Base-by-base conservation (phyloP, 2,113 vertebrate genomes). In the Mormyrus iriodes region DNA sequence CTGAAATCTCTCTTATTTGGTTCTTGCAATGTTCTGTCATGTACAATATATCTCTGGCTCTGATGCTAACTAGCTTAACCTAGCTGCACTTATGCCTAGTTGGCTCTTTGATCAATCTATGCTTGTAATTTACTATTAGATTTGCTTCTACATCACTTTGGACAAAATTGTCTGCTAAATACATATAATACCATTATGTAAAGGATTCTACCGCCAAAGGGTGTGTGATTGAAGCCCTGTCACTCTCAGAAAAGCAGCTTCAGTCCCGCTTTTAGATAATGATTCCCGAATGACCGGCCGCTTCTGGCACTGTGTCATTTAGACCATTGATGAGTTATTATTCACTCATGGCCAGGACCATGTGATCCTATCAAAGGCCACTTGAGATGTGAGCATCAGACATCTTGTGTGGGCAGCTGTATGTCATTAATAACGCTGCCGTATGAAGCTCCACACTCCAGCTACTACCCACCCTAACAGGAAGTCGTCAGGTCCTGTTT, bases 401-500 rank as follows among this genome's bases (percentile, higher is more conserved):
- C 69, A 31, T 35, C 69, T 1, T 76, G 46, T 48, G 46, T 8
- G 46, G 46, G 46, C 46, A 48, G 61, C 27, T 10, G 27, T 10
- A 44, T 48, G 39, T 84, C 82, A 24, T 46, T 44, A 31, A 65
- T 58, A 58, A 61, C 24, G 7, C 55, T n/a, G 55, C 21, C 21
- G 6, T 24, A 58, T 65, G 35, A 12, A 21, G 76, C 51, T 53
- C 51, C 51, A 17, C 51, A 17, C 42, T 48, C 12, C 46, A 42
- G 65, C 21, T n/a, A 2, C 52, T 65, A 24, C 24, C 61, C 61
- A 3, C 61, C n/a, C 9, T 27, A 65, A 65, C 61, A 65, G 61
- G 61, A 69, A 69, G 27, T n/a, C 0, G 10, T 69, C 61, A 27
- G 35, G 31, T 55, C 4, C 27, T 89, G 83, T 90, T 91, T 90